A percentile compares a stretch with the other conserved stretches of the same genome.
Evolutionary conservation across 2,888 invertebrate genomes (phyloP).

Genomic region (Metacarcinus magister): DNA sequence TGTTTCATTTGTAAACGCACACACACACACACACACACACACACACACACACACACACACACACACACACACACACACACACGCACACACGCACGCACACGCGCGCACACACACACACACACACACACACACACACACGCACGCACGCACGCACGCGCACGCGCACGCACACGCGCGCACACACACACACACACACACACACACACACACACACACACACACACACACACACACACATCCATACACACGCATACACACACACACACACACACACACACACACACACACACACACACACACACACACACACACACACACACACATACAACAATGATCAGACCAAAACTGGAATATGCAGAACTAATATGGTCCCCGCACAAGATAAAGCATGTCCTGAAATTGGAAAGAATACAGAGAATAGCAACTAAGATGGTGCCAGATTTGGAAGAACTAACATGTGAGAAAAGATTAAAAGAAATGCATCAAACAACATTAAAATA

Average conservation of each 20-base stretch:
- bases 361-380: too few species aligned
- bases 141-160: not conserved
- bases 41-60: slow-evolving; percentile 27
- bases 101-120: not conserved
- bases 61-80: not conserved
- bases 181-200: not conserved
- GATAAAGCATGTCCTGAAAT: too few species aligned
- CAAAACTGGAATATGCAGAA: too few species aligned
- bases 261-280: not conserved
- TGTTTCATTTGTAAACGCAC: not conserved
- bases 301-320: not conserved
- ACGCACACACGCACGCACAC: not conserved
- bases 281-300: not conserved
- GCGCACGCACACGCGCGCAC: not conserved
- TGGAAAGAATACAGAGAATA: too few species aligned
- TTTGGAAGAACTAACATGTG: too few species aligned
- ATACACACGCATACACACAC: too few species aligned
- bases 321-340: not conserved
- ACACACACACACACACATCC: slow-evolving; percentile 21
- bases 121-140: slow-evolving; percentile 22
- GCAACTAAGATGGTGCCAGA: too few species aligned
- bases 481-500: too few species aligned
- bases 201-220: slow-evolving; percentile 45
- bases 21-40: not conserved
- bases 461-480: too few species aligned